Conservation (phyloP, 2,888 invertebrate genomes). For the Drosophila incognita region DNA sequence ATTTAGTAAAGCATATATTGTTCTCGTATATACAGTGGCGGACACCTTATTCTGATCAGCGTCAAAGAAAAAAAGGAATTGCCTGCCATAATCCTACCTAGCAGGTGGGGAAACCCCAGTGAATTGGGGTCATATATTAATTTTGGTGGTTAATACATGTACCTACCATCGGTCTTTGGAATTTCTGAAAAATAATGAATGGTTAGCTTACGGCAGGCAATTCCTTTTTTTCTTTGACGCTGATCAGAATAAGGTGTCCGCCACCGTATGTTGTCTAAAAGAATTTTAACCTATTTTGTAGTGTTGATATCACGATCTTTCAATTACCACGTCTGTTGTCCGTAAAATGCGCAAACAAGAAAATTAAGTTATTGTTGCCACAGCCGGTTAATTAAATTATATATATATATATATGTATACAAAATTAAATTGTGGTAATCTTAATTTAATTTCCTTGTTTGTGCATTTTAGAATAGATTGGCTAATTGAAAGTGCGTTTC, state of each 20-base stretch:
- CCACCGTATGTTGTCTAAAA: background rate
- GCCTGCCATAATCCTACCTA: too few relatives aligned
- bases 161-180: too few relatives aligned
- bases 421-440: background rate
- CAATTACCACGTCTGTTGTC: slow-evolving; percentile 3
- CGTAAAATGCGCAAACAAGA: background rate
- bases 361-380: background rate
- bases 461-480: background rate
- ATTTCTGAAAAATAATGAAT: too few relatives aligned
- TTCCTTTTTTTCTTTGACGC: too few relatives aligned
- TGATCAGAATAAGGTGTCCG: too few relatives aligned
- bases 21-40: too few relatives aligned
- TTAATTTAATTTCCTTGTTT: background rate
- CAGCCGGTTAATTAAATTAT: background rate
- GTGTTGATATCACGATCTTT: background rate
- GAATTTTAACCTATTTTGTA: slow-evolving; percentile 4
- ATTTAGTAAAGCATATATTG: background rate
- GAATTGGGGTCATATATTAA: too few relatives aligned
- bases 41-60: too few relatives aligned
- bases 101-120: too few relatives aligned
- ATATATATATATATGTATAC: background rate
- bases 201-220: too few relatives aligned
- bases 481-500: slow-evolving; percentile 2
- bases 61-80: too few relatives aligned
- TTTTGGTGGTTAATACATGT: too few relatives aligned